Percentiles rank a stretch among this genome's conserved stretches.
Evolutionary conservation across 2,113 vertebrate genomes (phyloP).

Genomic region (Garra rufa): DNA sequence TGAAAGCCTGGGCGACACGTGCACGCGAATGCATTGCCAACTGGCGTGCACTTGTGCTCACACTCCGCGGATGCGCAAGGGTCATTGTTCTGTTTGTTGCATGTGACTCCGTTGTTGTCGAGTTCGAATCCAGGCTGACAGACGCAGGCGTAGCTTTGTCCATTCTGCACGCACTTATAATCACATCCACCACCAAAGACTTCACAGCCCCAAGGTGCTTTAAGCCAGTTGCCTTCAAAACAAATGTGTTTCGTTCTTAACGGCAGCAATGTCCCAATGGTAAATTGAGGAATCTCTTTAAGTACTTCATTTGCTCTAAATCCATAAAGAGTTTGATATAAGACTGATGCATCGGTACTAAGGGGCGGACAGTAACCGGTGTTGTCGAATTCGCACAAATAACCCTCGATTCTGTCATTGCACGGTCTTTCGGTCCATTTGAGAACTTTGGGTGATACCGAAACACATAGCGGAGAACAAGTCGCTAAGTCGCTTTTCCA

Average conservation of each 20-base stretch:
- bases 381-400: slow-evolving; percentile 53
- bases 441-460: slow-evolving; percentile 40
- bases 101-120: slow-evolving; percentile 35
- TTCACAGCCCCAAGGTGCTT: slow-evolving; percentile 57
- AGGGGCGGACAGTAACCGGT: neutral
- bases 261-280: slow-evolving; percentile 4
- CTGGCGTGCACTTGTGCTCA: slow-evolving; percentile 31
- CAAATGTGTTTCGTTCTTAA: slow-evolving; percentile 42
- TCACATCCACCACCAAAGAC: slow-evolving; percentile 55
- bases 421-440: slow-evolving; percentile 52
- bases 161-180: neutral
- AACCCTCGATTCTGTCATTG: slow-evolving; percentile 28
- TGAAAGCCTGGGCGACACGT: slow-evolving; percentile 23
- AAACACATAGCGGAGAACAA: slow-evolving; percentile 53
- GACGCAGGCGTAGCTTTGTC: neutral
- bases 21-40: neutral
- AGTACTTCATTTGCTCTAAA: slow-evolving; percentile 31
- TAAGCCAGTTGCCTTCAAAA: neutral
- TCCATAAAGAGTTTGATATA: slow-evolving; percentile 47
- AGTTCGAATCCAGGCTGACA: slow-evolving; percentile 49
- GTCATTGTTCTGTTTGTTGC: neutral
- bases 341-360: neutral
- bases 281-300: slow-evolving; percentile 20
- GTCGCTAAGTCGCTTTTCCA: slow-evolving; percentile 4
- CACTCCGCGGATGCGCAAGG: slow-evolving; percentile 24